Evolutionary conservation across 2,113 vertebrate genomes (phyloP), one percentile per base, ranked within the genome.

Genomic region (Nansenia antarctica): DNA sequence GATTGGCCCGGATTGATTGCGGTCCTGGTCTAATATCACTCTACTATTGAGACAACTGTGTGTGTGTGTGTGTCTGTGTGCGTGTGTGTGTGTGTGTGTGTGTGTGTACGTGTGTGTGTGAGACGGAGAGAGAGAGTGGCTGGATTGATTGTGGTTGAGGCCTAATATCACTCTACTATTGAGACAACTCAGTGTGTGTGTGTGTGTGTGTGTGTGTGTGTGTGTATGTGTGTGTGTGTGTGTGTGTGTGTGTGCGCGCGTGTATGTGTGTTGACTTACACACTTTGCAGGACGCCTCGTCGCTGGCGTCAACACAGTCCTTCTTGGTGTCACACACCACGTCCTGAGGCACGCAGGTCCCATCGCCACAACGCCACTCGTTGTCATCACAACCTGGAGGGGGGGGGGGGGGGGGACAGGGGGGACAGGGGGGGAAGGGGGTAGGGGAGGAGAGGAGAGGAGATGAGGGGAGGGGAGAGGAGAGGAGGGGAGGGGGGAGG

Each of bases 301-400:
- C 93, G 24, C 89, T 91, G 53, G 90, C 89, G 22, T 93, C 92
- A 1, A n/a, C 27, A 26, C 93, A 94, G 83, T 94, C 92, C 26
- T 5, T 80, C 42, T 82, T 87, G 0, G 14, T 58, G 76, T 94
- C 76, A 22, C 93, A 94, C 8, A 74, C 39, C 7, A 89, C 82
- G 11, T 80, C 82, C 63, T 87, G 78, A 20, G 87, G 76, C 49
- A 93, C 45, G 45, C 93, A 94, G 3, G 31, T 0, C 0, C 91
- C 90, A 2, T 90, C 63, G 0, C 83, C 84, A 64, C 93, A 94
- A 29, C 72, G 81, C 67, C 70, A 88, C 80, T 93, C 87, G 1
- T 74, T 87, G 4, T 18, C 12, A 9, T 69, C 84, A 65, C 93
- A 94, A 70, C 77, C 92, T 92, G 70, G 1, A 60, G 54, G 9